Percentiles rank a stretch among this genome's conserved stretches.
phyloP scores from a whole-genome alignment of 2,113 vertebrate species.

The Ophiodon elongatus region DNA sequence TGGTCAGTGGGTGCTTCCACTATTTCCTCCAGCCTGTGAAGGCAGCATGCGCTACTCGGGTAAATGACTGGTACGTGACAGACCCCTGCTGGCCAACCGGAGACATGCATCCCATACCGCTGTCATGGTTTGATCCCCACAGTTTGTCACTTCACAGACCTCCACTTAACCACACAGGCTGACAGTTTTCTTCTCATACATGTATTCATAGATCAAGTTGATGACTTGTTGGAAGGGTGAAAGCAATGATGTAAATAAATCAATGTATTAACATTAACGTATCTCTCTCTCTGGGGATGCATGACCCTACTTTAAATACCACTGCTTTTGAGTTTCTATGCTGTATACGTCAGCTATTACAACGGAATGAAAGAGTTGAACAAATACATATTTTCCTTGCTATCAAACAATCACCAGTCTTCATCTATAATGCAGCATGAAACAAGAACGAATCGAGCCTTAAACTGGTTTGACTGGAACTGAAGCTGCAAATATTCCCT shows the following conservation, averaged over 20 bases:
- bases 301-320: not conserved
- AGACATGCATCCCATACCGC: not conserved
- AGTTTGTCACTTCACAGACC: not conserved
- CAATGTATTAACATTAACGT: not conserved
- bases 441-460: not conserved
- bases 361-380: not conserved
- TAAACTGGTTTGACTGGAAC: not conserved
- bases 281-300: not conserved
- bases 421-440: not conserved
- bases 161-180: not conserved
- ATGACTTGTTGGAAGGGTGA: not conserved
- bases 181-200: not conserved
- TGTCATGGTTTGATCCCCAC: not conserved
- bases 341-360: not conserved
- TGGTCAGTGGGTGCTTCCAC: not conserved
- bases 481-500: not conserved
- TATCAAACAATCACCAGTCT: not conserved
- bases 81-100: constrained; percentile 62
- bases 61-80: constrained; percentile 17
- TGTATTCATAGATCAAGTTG: not conserved
- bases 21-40: constrained; percentile 29
- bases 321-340: not conserved
- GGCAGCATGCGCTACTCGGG: constrained; percentile 1
- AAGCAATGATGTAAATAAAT: not conserved
- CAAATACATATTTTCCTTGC: not conserved